Base-by-base conservation (phyloP, 2,797 vertebrate genomes). In the Gallinago solitaria region DNA sequence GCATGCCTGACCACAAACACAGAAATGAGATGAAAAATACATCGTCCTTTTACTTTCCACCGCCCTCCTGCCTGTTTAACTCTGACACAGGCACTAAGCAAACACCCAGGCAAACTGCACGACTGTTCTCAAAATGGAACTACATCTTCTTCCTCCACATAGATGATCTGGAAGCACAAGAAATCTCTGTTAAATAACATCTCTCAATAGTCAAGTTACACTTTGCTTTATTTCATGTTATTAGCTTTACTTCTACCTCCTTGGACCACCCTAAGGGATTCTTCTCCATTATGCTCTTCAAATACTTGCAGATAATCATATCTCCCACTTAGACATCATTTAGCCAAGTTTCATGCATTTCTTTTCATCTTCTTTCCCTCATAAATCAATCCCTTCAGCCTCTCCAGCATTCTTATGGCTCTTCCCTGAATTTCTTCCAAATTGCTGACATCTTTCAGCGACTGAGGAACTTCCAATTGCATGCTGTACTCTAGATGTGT, bases 311-410 rank as follows among this genome's bases (percentile, higher is more conserved):
- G 94, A 95, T 96, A 93, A 90, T 89, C 50, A 8, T 92, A 91
- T 92, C 94, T 94, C 88, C 84, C 70, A 93, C 91, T 96, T 70
- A 83, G 60, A 83, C 73, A 92, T 63, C 19, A 78, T 86, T 89
- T 90, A 95, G 82, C 60, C 69, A 95, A 97, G 83, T 78, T 75
- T 86, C 82, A 81, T 68, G 35, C 33, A 25, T 74, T 96, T 95
- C 91, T 84, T 96, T 96, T 95, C 94, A 94, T 95, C 93, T 95
- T 93, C 76, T 68, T 89, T 85, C 83, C 50, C 78, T 94, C 79
- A 80, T 91, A 97, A 89, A 97, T 96, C 90, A 93, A 85, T 70
- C 50, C 80, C 67, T 96, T 93, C 83, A 93, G 69, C 57, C 76
- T 90, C 80, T 96, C 73, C 75, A 95, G 87, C 78, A 50, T 88